Base-by-base conservation (phyloP, 2,888 invertebrate genomes). In the Ectobius pallidus region DNA sequence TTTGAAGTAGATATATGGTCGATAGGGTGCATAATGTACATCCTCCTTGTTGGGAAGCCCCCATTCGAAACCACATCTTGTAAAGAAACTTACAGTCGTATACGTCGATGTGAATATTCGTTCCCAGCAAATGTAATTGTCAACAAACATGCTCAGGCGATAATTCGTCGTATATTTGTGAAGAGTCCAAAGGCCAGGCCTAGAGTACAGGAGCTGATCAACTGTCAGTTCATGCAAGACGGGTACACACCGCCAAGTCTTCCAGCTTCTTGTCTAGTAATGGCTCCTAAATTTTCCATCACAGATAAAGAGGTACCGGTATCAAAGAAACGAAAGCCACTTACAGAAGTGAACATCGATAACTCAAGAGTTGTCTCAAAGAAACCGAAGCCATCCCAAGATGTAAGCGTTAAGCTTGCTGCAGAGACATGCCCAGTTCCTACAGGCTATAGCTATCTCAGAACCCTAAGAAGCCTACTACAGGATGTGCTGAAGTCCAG, bases 1-100 rank as follows among this genome's bases (percentile, higher is more conserved):
- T 89, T 82, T 80, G 88, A 88, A 80, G 89, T 89, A 2, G 89
- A 90, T 80, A 83, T 87, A 62, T 90, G 89, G 89, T 88, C 89
- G 1, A 80, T 89, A 65, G 89, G 87, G 25, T 88, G 84, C 78
- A 87, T 87, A 73, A 78, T 88, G 84, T 86, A 86, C 80, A 89
- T 88, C 25, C 79, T 89, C 70, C 80, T 89, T 22, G 85, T 88
- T 70, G 89, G 89, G 3, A 85, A 85, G 69, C 89, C 89, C 11
- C 89, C 89, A 7, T 89, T 89, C 81, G 89, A 90, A 79, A 88
- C 89, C 0, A 81, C 84, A 16, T 83, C 85, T 42, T 80, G 89
- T 25, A 86, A 86, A 78, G 87, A 88, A 74, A 89, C 89, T 0
- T 90, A 89, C 79, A 79, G 81, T 20, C 81, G 85, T 61, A 89